Evolutionary conservation across 1,140 invertebrate species (phyloP), one percentile per base, ranked within the genome.

Genomic region (Drosophila punjabiensis): DNA sequence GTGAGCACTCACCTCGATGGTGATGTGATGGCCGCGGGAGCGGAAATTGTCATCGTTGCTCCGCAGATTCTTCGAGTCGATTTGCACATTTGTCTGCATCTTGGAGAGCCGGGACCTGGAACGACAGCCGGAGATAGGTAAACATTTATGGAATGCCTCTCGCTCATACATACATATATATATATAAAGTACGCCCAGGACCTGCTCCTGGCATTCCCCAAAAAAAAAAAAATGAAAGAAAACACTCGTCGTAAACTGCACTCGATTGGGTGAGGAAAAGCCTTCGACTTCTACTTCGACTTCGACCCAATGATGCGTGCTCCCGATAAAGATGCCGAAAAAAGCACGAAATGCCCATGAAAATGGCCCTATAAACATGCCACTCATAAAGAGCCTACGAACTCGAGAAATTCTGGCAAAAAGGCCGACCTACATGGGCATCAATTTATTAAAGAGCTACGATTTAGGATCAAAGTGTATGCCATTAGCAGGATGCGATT

Each of bases 61-160:
- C 41, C 95, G 94, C 45, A 95, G 93, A 75, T 93, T 94, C 87
- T 95, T 95, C 24, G 95, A 94, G 92, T 95, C 95, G 56, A 95
- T 95, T 91, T 95, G 95, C 69, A 95, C 95, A 85, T 95, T 95
- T 16, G 95, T 95, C 94, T 95, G 95, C 95, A 95, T 95, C 45
- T 79, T 94, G 89, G 47, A 4, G 0, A 41, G 16, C n/a, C 6
- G 24, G 20, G 18, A 45, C 18, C 32, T 5, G 53, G 55, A 41
- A 41, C 24, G 10, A 18, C 20, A 58, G 39, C 16, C 14, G 16
- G 6, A 56, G 62, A 47, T 37, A 16, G 75, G 78, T 77, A 45
- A 55, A 56, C 67, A 64, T 82, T 76, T 76, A 79, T 76, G 75
- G 66, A 79, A 86, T 85, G 61, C 8, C 45, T 39, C 35, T 45